These are phyloP conservation scores for Leptatherina wallacei DNA, from an alignment of 2,797 vertebrate genomes.

Conservation along the genomic window DNA sequence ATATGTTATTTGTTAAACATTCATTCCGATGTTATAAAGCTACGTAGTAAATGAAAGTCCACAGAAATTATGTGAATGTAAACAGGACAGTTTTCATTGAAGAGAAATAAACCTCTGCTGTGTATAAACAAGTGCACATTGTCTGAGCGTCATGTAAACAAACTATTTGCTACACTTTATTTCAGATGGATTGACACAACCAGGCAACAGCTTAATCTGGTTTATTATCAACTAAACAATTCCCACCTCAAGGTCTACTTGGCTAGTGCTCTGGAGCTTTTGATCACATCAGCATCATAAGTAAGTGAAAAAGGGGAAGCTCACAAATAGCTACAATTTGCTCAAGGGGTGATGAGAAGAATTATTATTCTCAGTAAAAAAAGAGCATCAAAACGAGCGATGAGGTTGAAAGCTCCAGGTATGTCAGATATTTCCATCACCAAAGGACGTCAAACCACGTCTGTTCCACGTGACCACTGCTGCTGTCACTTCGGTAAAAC, in stretches of 20 bases:
- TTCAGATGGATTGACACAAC: background rate
- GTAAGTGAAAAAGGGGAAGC: background rate
- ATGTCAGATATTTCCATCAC: background rate
- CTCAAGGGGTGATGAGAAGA: background rate
- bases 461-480: constrained; percentile 27
- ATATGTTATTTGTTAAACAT: background rate
- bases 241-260: background rate
- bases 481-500: constrained; percentile 11
- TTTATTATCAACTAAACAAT: constrained; percentile 8
- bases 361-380: background rate
- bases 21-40: background rate
- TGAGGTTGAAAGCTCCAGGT: background rate
- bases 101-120: background rate
- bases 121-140: constrained; percentile 4
- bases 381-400: background rate
- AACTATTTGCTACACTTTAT: constrained; percentile 10
- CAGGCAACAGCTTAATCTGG: background rate
- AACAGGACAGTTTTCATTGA: background rate
- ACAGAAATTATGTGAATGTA: background rate
- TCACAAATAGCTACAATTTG: background rate
- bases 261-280: background rate
- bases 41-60: background rate
- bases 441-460: background rate
- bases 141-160: constrained; percentile 12
- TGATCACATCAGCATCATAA: background rate